A percentile compares a stretch with the other conserved stretches of the same genome.
These are phyloP conservation scores for Leptobrachium leishanense DNA, from an alignment of 2,113 vertebrate species.

Conservation along the genomic window DNA sequence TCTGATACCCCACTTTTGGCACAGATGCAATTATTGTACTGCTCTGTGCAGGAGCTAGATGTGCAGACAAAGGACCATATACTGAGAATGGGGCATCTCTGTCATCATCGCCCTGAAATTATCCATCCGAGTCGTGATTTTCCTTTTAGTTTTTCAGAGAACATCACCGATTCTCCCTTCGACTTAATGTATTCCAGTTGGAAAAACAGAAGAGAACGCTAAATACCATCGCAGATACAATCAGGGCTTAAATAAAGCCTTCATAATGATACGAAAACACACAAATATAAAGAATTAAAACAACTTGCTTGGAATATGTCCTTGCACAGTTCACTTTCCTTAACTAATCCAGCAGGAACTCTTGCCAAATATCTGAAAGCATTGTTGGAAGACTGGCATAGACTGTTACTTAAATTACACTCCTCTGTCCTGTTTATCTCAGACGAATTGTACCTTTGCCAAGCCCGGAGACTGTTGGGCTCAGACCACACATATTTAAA, in stretches of 20 bases:
- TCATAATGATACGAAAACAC: conserved; percentile 28
- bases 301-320: conserved; percentile 19
- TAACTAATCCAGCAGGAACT: conserved; percentile 55
- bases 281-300: conserved; percentile 5
- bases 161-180: neutral
- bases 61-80: too few species aligned
- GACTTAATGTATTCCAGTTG: neutral
- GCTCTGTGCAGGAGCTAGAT: too few species aligned
- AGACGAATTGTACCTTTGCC: conserved; percentile 57
- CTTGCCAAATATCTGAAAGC: conserved; percentile 56
- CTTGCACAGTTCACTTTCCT: conserved; percentile 39
- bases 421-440: conserved; percentile 61
- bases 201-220: neutral
- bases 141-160: too few species aligned
- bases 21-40: too few species aligned
- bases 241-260: conserved; percentile 16
- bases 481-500: conserved; percentile 59
- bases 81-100: too few species aligned
- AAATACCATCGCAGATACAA: conserved; percentile 2
- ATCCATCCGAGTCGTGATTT: too few species aligned
- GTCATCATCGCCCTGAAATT: too few species aligned
- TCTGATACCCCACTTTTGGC: too few species aligned
- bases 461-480: conserved; percentile 60
- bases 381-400: conserved; percentile 45
- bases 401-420: conserved; percentile 54